Conservation (phyloP, 2,113 vertebrate genomes). For the Psittacus erithacus region DNA sequence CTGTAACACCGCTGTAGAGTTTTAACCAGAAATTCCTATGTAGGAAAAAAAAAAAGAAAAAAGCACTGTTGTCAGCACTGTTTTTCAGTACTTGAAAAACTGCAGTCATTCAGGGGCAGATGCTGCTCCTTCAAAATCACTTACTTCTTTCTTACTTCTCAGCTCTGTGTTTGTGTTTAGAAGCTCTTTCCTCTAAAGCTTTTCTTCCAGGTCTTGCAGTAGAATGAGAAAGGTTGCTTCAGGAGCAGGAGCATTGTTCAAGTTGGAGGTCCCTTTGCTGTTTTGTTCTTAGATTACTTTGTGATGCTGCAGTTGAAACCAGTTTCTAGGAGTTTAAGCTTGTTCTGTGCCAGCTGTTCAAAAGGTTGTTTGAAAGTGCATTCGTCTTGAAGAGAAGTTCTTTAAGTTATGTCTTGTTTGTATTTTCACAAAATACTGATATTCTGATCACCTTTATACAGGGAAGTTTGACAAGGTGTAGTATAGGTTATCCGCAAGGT, state of each 20-base stretch:
- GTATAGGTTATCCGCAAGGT: background rate
- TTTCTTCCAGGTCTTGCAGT: background rate
- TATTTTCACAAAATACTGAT: background rate
- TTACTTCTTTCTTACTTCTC: background rate
- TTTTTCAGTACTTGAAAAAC: background rate
- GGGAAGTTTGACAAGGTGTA: background rate
- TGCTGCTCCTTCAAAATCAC: background rate
- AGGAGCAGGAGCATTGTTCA: background rate
- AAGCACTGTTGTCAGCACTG: background rate
- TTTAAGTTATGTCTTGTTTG: background rate
- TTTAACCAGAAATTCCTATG: background rate
- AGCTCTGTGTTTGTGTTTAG: background rate
- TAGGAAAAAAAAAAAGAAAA: background rate
- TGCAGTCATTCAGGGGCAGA: background rate
- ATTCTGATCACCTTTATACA: background rate
- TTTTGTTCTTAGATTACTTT: background rate
- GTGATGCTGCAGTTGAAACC: background rate
- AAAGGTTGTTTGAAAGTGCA: background rate
- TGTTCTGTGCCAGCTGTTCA: background rate
- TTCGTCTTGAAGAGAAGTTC: background rate
- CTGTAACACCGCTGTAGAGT: background rate
- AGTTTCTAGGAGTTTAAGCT: background rate
- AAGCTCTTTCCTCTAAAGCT: background rate
- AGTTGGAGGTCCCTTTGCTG: background rate
- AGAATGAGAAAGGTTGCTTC: background rate